Percentiles rank a stretch among this genome's conserved stretches.
Evolutionary conservation across 2,888 invertebrate species (phyloP).

Genomic region (Ptilodon capucinus): DNA sequence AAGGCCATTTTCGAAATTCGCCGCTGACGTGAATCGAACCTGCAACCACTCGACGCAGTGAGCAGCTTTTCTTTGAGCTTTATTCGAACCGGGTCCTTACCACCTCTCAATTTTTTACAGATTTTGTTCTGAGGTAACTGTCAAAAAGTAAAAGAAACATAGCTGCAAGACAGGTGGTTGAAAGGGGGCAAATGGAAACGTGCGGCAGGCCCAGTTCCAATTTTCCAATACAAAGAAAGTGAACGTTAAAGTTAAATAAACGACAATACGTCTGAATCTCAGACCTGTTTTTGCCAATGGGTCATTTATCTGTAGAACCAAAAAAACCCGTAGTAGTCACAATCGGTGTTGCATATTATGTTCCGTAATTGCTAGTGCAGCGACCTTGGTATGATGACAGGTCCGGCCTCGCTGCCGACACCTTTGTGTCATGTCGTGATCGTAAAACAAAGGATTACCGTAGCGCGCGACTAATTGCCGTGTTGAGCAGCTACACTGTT

Average conservation of each 20-base stretch:
- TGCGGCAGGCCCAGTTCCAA: no score
- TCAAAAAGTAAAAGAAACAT: no score
- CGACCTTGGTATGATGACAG: conserved; percentile 50
- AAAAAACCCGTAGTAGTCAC: conserved; percentile 22
- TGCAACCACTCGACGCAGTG: no score
- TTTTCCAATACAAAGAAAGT: not conserved
- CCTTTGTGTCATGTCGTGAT: conserved; percentile 36
- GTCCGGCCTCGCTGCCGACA: conserved; percentile 37
- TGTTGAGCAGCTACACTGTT: conserved; percentile 13
- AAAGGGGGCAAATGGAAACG: no score
- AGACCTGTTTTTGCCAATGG: not conserved
- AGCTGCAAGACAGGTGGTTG: no score
- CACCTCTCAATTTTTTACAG: no score
- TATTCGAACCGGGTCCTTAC: no score
- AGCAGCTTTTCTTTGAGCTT: no score
- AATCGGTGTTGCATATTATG: conserved; percentile 36
- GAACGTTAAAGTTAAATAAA: not conserved
- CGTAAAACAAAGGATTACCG: conserved; percentile 42
- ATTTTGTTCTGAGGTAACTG: no score
- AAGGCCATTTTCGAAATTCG: no score
- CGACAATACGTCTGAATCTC: not conserved
- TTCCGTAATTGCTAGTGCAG: conserved; percentile 47
- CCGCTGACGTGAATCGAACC: no score
- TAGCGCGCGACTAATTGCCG: conserved; percentile 32
- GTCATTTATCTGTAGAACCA: not conserved